Base-by-base conservation (phyloP, 35 echinoderm and acorn worm genomes). In the Ophioderma brevispina region DNA sequence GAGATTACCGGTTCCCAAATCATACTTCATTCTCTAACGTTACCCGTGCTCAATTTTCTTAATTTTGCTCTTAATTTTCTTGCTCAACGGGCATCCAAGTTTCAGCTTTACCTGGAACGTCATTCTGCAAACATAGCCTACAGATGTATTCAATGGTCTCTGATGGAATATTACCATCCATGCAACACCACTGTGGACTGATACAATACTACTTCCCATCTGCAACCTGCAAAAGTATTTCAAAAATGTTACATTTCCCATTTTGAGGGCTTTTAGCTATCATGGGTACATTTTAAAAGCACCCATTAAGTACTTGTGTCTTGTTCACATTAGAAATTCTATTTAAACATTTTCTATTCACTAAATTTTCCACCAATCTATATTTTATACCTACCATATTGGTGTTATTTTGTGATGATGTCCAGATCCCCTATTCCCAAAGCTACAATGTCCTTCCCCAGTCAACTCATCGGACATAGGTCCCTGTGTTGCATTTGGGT, bases 91-190 rank as follows among this genome's bases (percentile, higher is more conserved):
- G n/a, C n/a, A n/a, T n/a, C n/a, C n/a, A n/a, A n/a, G n/a, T n/a
- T 33, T 14, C 18, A 38, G 55, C 78, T 64, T 87, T 91, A 94
- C 96, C 87, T 90, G 96, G 96, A n/a, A 94, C 56, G 5, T 64
- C 39, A 37, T 94, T 43, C 0, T 92, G n/a, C 37, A 40, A 31
- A 81, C 92, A 98, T 38, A 92, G 39, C 5, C 88, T 32, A 40
- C 92, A 98, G 17, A 98, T 36, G 75, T 91, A 94, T 35, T 94
- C 59, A 75, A 98, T 94, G 21, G 93, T 86, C 21, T 98, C 96
- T 10, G n/a, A 35, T 84, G 90, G 89, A 81, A 92, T 87, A 81
- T 98, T 98, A 30, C 92, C 96, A 88, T 98, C 96, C n/a, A 98
- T 78, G 78, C 93, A 94, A 37, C n/a, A 98, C 96, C 28, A 98